Base-by-base conservation (phyloP, 2,797 vertebrate species). In the Sus cebifrons region DNA sequence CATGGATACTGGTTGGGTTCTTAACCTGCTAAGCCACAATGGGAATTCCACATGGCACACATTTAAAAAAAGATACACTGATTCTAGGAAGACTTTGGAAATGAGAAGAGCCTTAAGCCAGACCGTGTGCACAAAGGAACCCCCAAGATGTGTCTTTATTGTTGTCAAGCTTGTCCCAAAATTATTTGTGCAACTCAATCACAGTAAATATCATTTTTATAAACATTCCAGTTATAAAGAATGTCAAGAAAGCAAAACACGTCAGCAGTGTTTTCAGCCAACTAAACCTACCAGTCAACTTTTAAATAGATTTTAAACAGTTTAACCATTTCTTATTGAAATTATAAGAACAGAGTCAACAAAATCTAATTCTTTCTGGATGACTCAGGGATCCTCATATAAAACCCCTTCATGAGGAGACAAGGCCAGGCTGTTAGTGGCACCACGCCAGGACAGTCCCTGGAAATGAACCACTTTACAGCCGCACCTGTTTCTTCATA, bases 161-260 rank as follows among this genome's bases (percentile, higher is more conserved):
- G 36, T 21, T n/a, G 14, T 89, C 16, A 68, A 67, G 2, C 9
- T 83, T 95, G 56, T 71, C 71, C 44, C 52, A 36, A 81, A 86
- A 82, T 89, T 67, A 70, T n/a, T 89, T 60, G n/a, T 12, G 21
- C 65, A 64, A 79, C 27, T 86, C 81, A 68, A 21, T 82, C 75
- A 44, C 4, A 1, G 71, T 78, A 87, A 94, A 54, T 36, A 64
- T 12, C 16, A 65, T 44, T 95, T 89, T 67, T 71, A 58, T n/a
- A 68, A 79, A 87, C 65, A 21, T 18, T 88, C 40, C 4, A 49
- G 32, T 89, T 64, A 67, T 2, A 83, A n/a, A 65, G 32, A 90
- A 54, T 60, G 23, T 52, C 18, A 6, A 93, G 65, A 94, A 79
- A 79, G 60, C 56, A 94, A 94, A 95, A 86, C 18, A 74, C 5